Base-by-base conservation (phyloP, 2,888 invertebrate genomes). In the Parasteatoda lunata region DNA sequence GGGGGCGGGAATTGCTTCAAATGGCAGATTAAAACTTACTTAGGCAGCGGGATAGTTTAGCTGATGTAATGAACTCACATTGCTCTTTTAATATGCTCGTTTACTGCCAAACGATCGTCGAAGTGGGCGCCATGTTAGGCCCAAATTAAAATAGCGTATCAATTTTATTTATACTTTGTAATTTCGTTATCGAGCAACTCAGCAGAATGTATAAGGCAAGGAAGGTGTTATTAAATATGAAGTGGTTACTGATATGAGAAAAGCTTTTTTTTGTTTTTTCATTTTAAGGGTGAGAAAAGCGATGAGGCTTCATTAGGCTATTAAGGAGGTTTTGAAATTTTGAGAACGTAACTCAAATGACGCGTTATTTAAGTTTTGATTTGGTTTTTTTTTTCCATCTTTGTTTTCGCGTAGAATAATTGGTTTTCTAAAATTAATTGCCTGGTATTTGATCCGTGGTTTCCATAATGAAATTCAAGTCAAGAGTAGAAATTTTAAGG, bases 11-110 rank as follows among this genome's bases (percentile, higher is more conserved):
- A 86, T 86, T 86, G 85, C 85, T 86, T 82, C 81, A 87, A 87
- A 87, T 87, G 86, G 86, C 81, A 87, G 86, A 87, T 87, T 87
- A 87, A 87, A 87, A 87, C 86, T 87, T 87, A 87, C 86, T 87
- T 87, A 87, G 86, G 86, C 77, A 82, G 86, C 86, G 82, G 77
- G 86, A 87, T 87, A 87, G 86, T 87, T 87, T 87, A 87, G 86
- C 86, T 82, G 86, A 87, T 82, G 86, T 87, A 87, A 87, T 87
- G 86, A 87, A 82, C 85, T 86, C 85, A 66, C 85, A 86, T 86
- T 86, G 80, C 85, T 68, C 80, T 86, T 86, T 86, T 86, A 86
- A 86, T 86, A 86, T 86, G 85, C 85, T 86, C 85, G 85, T 86
- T 86, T 86, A 86, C 80, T 54, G 85, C 71, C 77, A 66, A 84